Evolutionary conservation across 2,113 vertebrate species (phyloP).

Genomic region (Hipposideros armiger): DNA sequence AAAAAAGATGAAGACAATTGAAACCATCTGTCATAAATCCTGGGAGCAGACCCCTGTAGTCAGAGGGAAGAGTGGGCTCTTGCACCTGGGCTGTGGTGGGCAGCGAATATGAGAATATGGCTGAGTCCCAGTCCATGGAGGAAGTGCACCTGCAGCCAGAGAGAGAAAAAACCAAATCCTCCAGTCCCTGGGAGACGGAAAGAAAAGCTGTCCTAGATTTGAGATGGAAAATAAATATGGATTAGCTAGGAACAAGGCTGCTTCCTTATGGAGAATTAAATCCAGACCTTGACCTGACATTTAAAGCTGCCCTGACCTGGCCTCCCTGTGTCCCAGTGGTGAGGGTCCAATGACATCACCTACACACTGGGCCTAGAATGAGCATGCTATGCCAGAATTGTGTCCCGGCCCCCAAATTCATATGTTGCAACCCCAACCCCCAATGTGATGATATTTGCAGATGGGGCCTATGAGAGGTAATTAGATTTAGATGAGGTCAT

Average conservation of each 20-base stretch:
- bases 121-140: background rate
- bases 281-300: background rate
- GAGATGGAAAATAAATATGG: constrained; percentile 62
- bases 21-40: constrained; percentile 31
- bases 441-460: background rate
- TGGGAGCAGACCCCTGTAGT: background rate
- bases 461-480: background rate
- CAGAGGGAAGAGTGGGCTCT: background rate
- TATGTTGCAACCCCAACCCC: background rate
- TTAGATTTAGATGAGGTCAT: background rate
- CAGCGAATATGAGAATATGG: background rate
- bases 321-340: background rate
- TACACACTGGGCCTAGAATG: background rate
- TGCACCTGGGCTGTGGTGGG: background rate
- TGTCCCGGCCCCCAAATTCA: no score
- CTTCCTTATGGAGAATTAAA: constrained; percentile 17
- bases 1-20: background rate
- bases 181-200: background rate
- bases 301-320: background rate
- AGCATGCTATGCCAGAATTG: background rate
- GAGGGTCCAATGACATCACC: background rate
- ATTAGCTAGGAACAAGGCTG: background rate
- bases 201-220: constrained; percentile 64
- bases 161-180: background rate
- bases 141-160: constrained; percentile 14